Base-by-base conservation (phyloP, 2,888 invertebrate genomes). In the Hedychridium roseum region DNA sequence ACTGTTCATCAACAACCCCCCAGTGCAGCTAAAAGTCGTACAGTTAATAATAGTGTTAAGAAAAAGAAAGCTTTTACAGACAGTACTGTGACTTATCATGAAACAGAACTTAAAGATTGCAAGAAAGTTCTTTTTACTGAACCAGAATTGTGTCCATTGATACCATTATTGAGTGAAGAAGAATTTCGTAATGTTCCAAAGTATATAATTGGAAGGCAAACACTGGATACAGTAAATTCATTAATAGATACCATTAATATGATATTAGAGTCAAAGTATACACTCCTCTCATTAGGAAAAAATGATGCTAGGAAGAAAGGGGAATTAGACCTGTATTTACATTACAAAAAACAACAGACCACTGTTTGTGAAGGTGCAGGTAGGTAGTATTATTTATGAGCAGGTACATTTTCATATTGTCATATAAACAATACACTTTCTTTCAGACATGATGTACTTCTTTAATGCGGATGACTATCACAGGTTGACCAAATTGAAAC, bases 401-500 rank as follows among this genome's bases (percentile, higher is more conserved):
- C 7, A n/a, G n/a, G n/a, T 17, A 3, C 12, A 16, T 34, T 6
- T 17, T 21, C n/a, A 12, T 31, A 27, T 20, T 32, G 18, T 35
- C 14, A 23, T 15, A 35, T 18, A 6, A 17, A 28, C 12, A 31
- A 32, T 46, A 28, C 17, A 36, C 41, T 42, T 40, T 43, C 1
- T 71, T 71, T 41, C 50, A 77, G 78, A n/a, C n/a, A n/a, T n/a
- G n/a, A n/a, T 64, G 9, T 68, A 69, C 21, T 78, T 74, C 35
- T 78, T 78, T 37, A 75, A 68, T 0, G 61, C 54, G 1, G 68
- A 71, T 15, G 78, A 78, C 68, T 77, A 71, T 50, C 47, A 67
- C 21, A 66, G 42, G 14, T 66, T 68, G 9, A 71, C 62, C 0
- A 67, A 73, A 30, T 30, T 45, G 1, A 77, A 77, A 43, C 28